Evolutionary conservation across 2,797 vertebrate species (phyloP), one percentile per base, ranked within the genome.

Genomic region (Bradypodion ventrale): DNA sequence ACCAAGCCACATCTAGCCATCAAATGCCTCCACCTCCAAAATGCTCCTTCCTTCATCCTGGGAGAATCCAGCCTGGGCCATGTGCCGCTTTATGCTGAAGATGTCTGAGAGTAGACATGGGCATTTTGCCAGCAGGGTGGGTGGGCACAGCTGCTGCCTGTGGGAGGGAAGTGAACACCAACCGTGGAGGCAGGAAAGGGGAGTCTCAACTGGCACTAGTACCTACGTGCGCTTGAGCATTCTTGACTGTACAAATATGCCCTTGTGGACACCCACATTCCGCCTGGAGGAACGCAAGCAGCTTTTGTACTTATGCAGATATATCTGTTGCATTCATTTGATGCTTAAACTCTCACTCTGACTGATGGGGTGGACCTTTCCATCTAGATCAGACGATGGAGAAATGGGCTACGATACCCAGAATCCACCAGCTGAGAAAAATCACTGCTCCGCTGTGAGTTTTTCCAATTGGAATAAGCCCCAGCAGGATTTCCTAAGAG

Each of bases 91-190:
- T 21, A 6, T 56, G 13, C 62, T 7, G 21, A 42, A 62, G 56
- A n/a, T 7, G 62, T 46, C 23, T 52, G 32, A 10, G 65, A 29
- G 3, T 46, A 59, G 21, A 37, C 37, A 25, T 21, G 62, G 82
- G 82, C 82, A 35, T n/a, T 49, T 25, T 83, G 74, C 74, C 82
- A 83, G 37, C n/a, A n/a, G 6, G 25, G 62, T 75, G 42, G 35
- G 49, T 46, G 35, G n/a, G 46, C 62, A 23, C 84, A 85, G 78
- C 84, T 75, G 78, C 46, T 59, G 62, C 78, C 40, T 1, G 62
- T 80, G 29, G 78, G 78, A 35, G 72, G 46, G 77, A 75, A 29
- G 27, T 35, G 49, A 63, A 49, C 44, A 29, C 59, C 25, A 52
- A 68, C 49, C 42, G 13, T 2, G n/a, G 70, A 82, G n/a, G 56